Percentiles rank a stretch among this genome's conserved stretches.
Evolutionary conservation across 1,140 invertebrate species (phyloP).

Genomic region (Brachystomella parvula): DNA sequence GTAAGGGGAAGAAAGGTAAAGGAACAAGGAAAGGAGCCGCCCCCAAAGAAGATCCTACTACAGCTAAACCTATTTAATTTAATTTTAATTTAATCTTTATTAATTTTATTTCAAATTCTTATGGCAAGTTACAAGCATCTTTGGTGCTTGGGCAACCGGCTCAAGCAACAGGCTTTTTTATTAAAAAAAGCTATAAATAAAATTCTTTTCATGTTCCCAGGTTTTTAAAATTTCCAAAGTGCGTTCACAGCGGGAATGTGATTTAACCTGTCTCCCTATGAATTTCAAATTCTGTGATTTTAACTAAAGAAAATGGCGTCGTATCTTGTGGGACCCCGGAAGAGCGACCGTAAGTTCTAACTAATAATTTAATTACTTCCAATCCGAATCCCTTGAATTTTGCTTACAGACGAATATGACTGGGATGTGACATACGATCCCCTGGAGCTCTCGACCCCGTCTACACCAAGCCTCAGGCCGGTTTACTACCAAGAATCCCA

Average conservation of each 20-base stretch:
- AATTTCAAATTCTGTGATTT: neutral
- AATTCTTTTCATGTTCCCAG: too few species aligned
- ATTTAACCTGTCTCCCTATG: neutral
- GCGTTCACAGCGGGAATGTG: neutral
- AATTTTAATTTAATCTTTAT: neutral
- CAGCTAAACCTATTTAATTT: neutral
- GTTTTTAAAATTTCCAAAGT: neutral
- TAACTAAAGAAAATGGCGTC: neutral
- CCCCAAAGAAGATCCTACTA: neutral
- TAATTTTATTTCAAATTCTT: too few species aligned
- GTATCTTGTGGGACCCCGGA: neutral
- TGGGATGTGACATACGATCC: neutral
- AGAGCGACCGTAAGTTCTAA: neutral
- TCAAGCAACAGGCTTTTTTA: too few species aligned
- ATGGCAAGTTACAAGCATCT: too few species aligned
- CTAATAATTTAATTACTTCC: neutral
- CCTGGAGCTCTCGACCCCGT: neutral
- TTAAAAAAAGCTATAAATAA: too few species aligned
- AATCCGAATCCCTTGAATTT: neutral
- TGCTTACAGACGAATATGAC: neutral
- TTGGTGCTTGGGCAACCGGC: too few species aligned
- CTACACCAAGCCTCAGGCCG: neutral
- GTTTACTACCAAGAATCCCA: conserved; percentile 46
- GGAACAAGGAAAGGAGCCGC: neutral
- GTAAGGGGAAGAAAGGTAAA: neutral